phyloP scores from a whole-genome alignment of 2,113 vertebrate species.

The Tupaia tana region DNA sequence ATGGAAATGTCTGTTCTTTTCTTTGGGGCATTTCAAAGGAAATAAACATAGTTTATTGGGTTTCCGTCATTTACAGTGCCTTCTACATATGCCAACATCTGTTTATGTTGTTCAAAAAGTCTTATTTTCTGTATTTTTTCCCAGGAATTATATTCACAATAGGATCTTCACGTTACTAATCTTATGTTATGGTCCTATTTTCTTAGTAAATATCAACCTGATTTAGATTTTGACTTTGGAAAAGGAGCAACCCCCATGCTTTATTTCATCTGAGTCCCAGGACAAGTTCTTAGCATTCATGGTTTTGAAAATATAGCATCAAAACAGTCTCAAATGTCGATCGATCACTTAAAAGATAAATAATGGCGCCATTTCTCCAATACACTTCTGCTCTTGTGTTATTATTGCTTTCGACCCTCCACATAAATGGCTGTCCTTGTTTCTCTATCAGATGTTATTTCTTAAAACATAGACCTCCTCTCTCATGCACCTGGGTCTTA shows the following conservation, averaged over 20 bases:
- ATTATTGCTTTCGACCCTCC: not conserved
- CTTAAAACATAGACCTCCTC: not conserved
- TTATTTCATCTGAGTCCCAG: not conserved
- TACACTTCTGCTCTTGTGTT: not conserved
- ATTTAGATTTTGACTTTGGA: not conserved
- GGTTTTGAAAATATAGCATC: not conserved
- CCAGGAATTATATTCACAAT: no score
- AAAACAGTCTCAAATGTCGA: not conserved
- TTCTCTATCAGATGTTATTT: not conserved
- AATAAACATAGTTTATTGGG: not conserved
- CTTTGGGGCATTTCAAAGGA: not conserved
- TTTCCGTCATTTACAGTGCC: not conserved
- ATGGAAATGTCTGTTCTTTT: constrained; percentile 9
- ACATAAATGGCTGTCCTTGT: not conserved
- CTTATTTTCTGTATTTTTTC: not conserved
- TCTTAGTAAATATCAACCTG: not conserved
- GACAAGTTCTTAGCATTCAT: not conserved
- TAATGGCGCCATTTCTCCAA: not conserved
- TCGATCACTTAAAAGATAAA: constrained; percentile 14
- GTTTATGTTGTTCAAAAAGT: constrained; percentile 42
- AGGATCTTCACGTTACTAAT: no score
- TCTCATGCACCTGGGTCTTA: not conserved
- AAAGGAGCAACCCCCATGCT: not conserved
- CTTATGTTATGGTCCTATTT: not conserved
- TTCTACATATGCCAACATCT: constrained; percentile 15